Percentiles rank a stretch among this genome's conserved stretches.
phyloP scores from a whole-genome alignment of 2,888 invertebrate species.

The Acrocyrtus sp. region DNA sequence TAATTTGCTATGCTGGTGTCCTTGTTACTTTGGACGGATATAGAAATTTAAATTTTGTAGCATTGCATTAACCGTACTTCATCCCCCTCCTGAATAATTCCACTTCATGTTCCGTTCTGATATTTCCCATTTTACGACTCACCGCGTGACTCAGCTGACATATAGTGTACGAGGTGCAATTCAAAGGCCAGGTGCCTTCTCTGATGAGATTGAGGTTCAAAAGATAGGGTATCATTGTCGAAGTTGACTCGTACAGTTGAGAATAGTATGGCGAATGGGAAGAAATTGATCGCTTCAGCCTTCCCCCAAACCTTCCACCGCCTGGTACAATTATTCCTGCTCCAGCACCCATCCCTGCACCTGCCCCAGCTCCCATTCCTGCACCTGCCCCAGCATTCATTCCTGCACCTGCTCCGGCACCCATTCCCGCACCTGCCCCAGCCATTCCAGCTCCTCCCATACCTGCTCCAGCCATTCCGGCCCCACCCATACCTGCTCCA shows the following conservation, averaged over 20 bases:
- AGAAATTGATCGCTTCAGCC: too few relatives aligned
- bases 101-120: too few relatives aligned
- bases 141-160: constrained; percentile 11
- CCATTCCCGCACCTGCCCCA: not conserved
- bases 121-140: not conserved
- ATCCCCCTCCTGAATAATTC: too few relatives aligned
- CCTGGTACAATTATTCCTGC: not conserved
- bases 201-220: constrained; percentile 6
- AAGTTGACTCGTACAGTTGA: constrained; percentile 8
- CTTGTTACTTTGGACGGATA: too few relatives aligned
- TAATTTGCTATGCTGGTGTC: too few relatives aligned
- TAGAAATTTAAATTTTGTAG: too few relatives aligned
- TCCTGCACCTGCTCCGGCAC: not conserved
- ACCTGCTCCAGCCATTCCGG: too few relatives aligned
- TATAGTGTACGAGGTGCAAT: constrained; percentile 17
- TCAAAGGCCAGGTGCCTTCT: constrained; percentile 1
- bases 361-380: not conserved
- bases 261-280: too few relatives aligned
- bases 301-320: too few relatives aligned
- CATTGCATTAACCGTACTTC: too few relatives aligned
- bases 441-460: too few relatives aligned
- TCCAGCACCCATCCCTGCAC: not conserved
- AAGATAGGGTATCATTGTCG: constrained; percentile 3
- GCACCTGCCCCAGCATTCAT: not conserved
- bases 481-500: too few relatives aligned